Percentiles rank a stretch among this genome's conserved stretches.
phyloP scores from a whole-genome alignment of 2,888 invertebrate species.

The Altica lythri region DNA sequence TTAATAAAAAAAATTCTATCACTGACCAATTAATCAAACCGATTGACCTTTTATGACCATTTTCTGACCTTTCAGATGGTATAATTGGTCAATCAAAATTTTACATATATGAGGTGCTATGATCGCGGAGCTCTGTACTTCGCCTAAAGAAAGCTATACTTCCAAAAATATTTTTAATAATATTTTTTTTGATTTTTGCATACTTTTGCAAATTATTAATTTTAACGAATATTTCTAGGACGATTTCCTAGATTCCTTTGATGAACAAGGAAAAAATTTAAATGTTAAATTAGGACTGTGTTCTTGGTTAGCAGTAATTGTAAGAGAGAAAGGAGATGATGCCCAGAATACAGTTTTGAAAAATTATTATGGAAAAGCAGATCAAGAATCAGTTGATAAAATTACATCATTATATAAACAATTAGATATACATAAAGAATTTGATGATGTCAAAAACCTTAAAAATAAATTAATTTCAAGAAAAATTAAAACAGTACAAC shows the following conservation, averaged over 20 bases:
- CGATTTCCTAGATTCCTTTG: slow-evolving; percentile 10
- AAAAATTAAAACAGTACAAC: too few relatives aligned
- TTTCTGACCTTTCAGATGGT: background rate
- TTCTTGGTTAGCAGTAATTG: slow-evolving; percentile 11
- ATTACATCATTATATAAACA: slow-evolving; percentile 1
- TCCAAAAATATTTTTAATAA: background rate
- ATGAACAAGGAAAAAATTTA: background rate
- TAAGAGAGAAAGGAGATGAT: background rate
- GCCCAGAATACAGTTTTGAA: background rate
- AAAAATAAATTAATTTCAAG: too few relatives aligned
- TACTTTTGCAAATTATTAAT: too few relatives aligned
- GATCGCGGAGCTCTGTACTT: too few relatives aligned
- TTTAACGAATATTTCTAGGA: too few relatives aligned
- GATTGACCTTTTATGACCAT: background rate
- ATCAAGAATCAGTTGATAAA: background rate
- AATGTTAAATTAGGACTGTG: slow-evolving; percentile 7
- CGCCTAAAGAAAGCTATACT: too few relatives aligned
- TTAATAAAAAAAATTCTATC: too few relatives aligned
- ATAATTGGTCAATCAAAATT: too few relatives aligned
- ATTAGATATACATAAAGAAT: background rate
- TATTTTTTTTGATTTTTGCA: background rate
- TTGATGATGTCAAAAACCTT: background rate
- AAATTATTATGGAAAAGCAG: slow-evolving; percentile 8
- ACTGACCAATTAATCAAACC: too few relatives aligned
- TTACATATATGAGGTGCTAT: too few relatives aligned